Evolutionary conservation across 2,113 vertebrate genomes (phyloP), one percentile per base, ranked within the genome.

Genomic region (Phylloscopus trochiloides): DNA sequence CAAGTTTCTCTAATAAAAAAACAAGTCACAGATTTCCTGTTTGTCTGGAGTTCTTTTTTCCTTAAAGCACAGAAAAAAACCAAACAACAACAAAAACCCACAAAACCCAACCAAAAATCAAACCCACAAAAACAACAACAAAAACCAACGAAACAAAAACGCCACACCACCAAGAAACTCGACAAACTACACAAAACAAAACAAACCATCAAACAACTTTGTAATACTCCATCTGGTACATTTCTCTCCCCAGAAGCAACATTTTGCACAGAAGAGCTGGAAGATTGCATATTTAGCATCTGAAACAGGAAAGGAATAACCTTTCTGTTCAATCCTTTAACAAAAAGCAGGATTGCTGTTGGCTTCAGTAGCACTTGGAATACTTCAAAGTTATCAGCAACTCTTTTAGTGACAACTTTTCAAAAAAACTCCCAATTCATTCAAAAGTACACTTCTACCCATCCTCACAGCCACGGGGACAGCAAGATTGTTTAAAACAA

Each of bases 271-370:
- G 59, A 81, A 71, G 22, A 81, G 42, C 38, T 48, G 21, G 17
- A 45, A 87, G n/a, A 57, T 19, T 58, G 51, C 1, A 0, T 48
- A 29, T 59, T 89, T 74, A 75, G 21, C 19, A 58, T 71, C 13
- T 18, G 15, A 91, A 93, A 58, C 11, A 25, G 28, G 7, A 59
- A 42, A 67, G 65, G 29, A 92, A 63, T 32, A 17, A 72, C 24
- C 17, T 86, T 81, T n/a, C 59, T 67, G 14, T 52, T 82, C 54
- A 29, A 32, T 67, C 38, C 31, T 26, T 3, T 7, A 68, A 54
- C 15, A 42, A 73, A 63, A 12, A 62, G 8, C 0, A 0, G 62
- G 40, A 68, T 29, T 31, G 17, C 36, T 75, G 2, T 3, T 50
- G 25, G 36, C 36, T 85, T 59, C 38, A 20, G 17, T 2, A 63